phyloP scores from a whole-genome alignment of 2,113 vertebrate genomes.

The Daubentonia madagascariensis region DNA sequence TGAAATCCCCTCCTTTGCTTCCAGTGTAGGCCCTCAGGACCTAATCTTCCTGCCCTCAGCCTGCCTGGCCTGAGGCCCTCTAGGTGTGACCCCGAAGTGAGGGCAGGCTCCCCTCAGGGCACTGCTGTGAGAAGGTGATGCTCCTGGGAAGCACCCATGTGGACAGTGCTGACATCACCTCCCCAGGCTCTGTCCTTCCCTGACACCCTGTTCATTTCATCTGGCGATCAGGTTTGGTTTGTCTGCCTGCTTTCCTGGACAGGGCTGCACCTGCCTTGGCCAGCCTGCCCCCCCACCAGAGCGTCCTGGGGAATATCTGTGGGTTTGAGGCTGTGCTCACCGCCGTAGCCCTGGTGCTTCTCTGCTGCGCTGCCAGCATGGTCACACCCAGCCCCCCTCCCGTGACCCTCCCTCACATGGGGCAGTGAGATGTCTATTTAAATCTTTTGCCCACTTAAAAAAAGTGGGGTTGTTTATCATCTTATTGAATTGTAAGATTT shows the following conservation, averaged over 20 bases:
- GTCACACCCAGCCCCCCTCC: too few species aligned
- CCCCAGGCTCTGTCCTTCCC: background rate
- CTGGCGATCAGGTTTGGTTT: background rate
- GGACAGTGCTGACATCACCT: background rate
- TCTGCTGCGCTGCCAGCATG: too few species aligned
- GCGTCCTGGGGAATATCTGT: rapidly evolving
- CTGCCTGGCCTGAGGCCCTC: background rate
- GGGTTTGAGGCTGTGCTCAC: too few species aligned
- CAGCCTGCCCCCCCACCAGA: background rate
- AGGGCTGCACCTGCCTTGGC: background rate
- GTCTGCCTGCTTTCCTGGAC: background rate
- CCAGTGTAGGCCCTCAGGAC: background rate
- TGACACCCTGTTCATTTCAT: background rate
- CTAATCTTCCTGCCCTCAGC: background rate
- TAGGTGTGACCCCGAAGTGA: background rate
- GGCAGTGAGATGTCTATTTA: background rate
- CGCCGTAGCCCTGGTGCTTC: too few species aligned
- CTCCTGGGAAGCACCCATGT: background rate
- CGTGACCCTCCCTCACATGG: too few species aligned
- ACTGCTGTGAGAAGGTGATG: background rate
- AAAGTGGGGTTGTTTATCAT: background rate
- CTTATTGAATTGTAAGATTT: background rate
- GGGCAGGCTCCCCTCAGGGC: too few species aligned
- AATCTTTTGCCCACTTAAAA: background rate
- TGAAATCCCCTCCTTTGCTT: background rate